Conservation (phyloP, 2,888 invertebrate genomes). For the Agrotis ipsilon region DNA sequence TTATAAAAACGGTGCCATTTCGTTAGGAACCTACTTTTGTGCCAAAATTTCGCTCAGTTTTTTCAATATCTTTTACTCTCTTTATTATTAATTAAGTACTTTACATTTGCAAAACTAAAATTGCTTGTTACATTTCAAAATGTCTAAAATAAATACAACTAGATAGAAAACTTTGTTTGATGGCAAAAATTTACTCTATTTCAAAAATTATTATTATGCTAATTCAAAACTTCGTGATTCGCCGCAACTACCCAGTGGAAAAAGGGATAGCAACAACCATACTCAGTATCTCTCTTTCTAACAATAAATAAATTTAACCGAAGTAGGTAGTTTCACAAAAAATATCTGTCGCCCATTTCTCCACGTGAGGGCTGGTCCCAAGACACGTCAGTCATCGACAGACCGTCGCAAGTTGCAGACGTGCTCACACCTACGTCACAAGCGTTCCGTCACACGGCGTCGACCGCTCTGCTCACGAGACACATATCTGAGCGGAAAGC, state of each 20-base stretch:
- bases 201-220: background rate
- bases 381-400: conserved; percentile 9
- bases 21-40: conserved; percentile 66
- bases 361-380: conserved; percentile 38
- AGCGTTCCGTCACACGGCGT: conserved; percentile 75
- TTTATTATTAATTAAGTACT: conserved; percentile 32
- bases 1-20: conserved; percentile 73
- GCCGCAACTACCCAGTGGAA: background rate
- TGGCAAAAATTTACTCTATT: background rate
- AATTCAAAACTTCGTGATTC: conserved; percentile 2
- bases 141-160: background rate
- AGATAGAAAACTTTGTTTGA: background rate
- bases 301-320: background rate
- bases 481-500: conserved; percentile 89
- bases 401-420: conserved; percentile 13
- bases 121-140: conserved; percentile 27
- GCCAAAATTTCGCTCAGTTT: conserved; percentile 72
- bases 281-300: background rate
- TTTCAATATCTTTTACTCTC: conserved; percentile 14
- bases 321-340: background rate
- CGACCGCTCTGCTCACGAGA: conserved; percentile 78
- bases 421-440: conserved; percentile 36
- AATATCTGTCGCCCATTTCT: background rate
- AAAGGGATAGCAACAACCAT: background rate
- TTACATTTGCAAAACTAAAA: conserved; percentile 9